Evolutionary conservation across 2,888 invertebrate species (phyloP).

Genomic region (Steinernema hermaphroditum): DNA sequence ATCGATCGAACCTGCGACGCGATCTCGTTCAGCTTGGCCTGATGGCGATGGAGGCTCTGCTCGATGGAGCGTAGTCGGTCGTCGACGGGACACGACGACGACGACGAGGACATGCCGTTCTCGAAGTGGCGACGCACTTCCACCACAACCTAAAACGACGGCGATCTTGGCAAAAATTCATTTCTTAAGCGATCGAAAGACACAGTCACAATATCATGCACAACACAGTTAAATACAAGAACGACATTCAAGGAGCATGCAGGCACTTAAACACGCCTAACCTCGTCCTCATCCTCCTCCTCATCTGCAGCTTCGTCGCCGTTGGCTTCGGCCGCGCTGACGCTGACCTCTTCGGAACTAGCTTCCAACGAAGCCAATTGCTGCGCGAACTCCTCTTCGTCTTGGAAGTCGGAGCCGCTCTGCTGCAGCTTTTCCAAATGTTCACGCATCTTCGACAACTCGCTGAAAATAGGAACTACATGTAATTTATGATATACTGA

Average conservation of each 20-base stretch:
- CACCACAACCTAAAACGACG: background rate
- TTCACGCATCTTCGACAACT: constrained; percentile 2
- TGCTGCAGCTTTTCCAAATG: constrained; percentile 10
- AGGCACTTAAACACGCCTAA: background rate
- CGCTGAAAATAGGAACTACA: background rate
- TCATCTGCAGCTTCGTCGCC: background rate
- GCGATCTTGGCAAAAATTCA: background rate
- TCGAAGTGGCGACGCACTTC: background rate
- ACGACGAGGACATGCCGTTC: background rate
- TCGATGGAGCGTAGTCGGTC: background rate
- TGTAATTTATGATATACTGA: too few species aligned
- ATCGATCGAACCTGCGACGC: background rate
- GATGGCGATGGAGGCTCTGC: background rate
- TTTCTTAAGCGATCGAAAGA: background rate
- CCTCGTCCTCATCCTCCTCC: constrained; percentile 18
- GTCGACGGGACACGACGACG: background rate
- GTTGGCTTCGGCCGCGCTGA: background rate
- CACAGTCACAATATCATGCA: constrained; percentile 2
- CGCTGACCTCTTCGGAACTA: background rate
- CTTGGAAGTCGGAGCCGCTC: constrained; percentile 7
- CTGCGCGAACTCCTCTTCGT: constrained; percentile 4
- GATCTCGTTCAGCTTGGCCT: background rate
- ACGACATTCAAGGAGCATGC: background rate
- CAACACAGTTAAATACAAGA: background rate
- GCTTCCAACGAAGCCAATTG: constrained; percentile 19